Base-by-base conservation (phyloP, 1,140 invertebrate genomes). In the Melipona quadrifasciata region DNA sequence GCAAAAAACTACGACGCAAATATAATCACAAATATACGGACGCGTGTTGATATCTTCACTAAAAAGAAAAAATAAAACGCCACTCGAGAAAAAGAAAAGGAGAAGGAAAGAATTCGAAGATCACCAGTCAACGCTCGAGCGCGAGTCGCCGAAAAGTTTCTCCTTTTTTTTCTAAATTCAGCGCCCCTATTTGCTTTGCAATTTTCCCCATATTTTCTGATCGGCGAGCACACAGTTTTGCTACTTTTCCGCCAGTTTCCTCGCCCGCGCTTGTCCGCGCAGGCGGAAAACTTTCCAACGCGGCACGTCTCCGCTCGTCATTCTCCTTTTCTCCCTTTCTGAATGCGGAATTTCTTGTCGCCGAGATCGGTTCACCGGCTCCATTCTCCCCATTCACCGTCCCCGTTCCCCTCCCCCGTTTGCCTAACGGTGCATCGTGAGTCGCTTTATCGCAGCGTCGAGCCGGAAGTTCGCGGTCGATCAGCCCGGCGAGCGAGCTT, bases 391-490 rank as follows among this genome's bases (percentile, higher is more conserved):
- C 21, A 21, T n/a, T 24, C 72, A 21, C 5, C 21, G 72, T 31
- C 51, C 27, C 39, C 39, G 10, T 8, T 6, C 4, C 39, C 39
- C 10, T 0, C 39, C 39, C 39, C 27, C 51, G 51, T 74, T 72
- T 53, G 24, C 39, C 70, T 71, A 71, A 47, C 47, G 12, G 47
- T 17, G 47, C 72, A 34, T 64, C 57, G 34, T 24, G 58, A n/a
- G 24, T n/a, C 57, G 58, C 74, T 77, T 77, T 47, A 27, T 47
- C 55, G 58, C 39, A 27, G 74, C 74, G 74, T 65, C 74, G 74
- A 65, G 39, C 74, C 58, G 74, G 74, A 77, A 77, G 57, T 47
- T 58, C 12, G 34, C 74, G 74, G 74, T 77, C 74, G 55, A 77
- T 47, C 74, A 24, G 27, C 57, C 51, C 39, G 39, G 14, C n/a